Percentiles rank a stretch among this genome's conserved stretches.
phyloP scores from a whole-genome alignment of 2,113 vertebrate species.

The Nothobranchius furzeri region DNA sequence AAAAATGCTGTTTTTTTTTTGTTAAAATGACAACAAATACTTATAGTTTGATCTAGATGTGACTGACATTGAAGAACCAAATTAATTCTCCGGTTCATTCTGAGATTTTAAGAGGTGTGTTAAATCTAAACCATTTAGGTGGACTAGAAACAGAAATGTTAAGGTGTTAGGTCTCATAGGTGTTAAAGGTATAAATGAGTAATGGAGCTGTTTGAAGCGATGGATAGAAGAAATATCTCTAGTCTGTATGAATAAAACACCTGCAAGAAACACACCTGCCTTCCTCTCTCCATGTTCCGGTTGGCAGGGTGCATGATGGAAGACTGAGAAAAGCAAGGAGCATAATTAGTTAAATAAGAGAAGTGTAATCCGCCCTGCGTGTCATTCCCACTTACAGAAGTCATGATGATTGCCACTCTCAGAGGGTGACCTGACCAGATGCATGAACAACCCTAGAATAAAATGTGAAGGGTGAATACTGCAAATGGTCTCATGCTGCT shows the following conservation, averaged over 20 bases:
- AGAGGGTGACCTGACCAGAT: neutral
- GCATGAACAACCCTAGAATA: constrained; percentile 9
- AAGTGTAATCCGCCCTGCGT: neutral
- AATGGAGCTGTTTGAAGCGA: neutral
- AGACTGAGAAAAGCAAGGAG: constrained; percentile 1
- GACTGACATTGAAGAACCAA: no score
- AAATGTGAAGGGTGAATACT: constrained; percentile 6
- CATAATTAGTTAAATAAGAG: constrained; percentile 25
- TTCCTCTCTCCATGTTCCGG: neutral
- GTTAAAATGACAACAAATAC: no score
- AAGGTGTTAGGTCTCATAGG: neutral
- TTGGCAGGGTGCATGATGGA: constrained; percentile 9
- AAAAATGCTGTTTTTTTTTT: no score
- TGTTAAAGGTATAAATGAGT: neutral
- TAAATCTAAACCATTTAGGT: neutral
- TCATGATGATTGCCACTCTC: constrained; percentile 13
- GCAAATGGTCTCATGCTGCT: neutral
- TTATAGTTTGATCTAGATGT: no score
- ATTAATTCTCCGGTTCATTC: neutral
- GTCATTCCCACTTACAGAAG: neutral
- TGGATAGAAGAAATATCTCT: neutral
- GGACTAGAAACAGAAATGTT: neutral
- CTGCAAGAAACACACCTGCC: neutral
- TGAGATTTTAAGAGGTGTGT: neutral
- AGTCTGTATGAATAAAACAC: neutral